These are phyloP conservation scores for Aurelia sp. DNA, from an alignment of 30 jellyfish, hydroid and myxozoan genomes.

Conservation along the genomic window DNA sequence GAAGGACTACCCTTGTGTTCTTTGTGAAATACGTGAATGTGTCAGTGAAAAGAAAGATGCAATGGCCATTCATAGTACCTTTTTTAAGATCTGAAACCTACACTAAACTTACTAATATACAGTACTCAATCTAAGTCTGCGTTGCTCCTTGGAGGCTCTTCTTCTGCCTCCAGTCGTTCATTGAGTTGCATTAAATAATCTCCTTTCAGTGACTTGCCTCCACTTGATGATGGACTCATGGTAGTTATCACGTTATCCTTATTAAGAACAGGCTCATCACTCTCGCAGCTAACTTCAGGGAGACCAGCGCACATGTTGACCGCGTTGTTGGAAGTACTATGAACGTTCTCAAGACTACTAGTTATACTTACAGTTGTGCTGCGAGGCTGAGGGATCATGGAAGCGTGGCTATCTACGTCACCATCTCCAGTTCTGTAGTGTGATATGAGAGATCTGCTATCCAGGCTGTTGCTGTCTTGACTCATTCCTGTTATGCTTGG, in stretches of 20 bases:
- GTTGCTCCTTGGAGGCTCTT: not conserved
- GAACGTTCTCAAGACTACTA: constrained; percentile 91
- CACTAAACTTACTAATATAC: too few relatives aligned
- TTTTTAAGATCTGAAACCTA: too few relatives aligned
- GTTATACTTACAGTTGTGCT: constrained; percentile 98
- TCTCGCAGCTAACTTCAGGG: constrained; percentile 89
- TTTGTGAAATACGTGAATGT: too few relatives aligned
- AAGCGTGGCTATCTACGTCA: constrained; percentile 96
- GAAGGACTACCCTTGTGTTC: too few relatives aligned
- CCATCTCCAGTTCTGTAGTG: constrained; percentile 90
- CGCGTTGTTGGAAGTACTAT: constrained; percentile 61
- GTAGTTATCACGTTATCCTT: constrained; percentile 35
- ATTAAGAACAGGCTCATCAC: constrained; percentile 50
- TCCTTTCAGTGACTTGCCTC: constrained; percentile 26
- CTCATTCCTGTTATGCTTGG: constrained; percentile 87
- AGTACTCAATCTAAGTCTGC: too few relatives aligned
- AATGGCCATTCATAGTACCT: too few relatives aligned
- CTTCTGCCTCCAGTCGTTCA: constrained; percentile 1
- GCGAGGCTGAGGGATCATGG: constrained; percentile 95
- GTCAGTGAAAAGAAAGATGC: too few relatives aligned
- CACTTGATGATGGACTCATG: constrained; percentile 31
- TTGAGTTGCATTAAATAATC: constrained; percentile 8
- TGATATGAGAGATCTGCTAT: constrained; percentile 89
- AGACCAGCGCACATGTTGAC: constrained; percentile 74
- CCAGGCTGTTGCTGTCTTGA: constrained; percentile 95